Conservation (phyloP, 2,113 vertebrate species). For the Erinaceus europaeus region DNA sequence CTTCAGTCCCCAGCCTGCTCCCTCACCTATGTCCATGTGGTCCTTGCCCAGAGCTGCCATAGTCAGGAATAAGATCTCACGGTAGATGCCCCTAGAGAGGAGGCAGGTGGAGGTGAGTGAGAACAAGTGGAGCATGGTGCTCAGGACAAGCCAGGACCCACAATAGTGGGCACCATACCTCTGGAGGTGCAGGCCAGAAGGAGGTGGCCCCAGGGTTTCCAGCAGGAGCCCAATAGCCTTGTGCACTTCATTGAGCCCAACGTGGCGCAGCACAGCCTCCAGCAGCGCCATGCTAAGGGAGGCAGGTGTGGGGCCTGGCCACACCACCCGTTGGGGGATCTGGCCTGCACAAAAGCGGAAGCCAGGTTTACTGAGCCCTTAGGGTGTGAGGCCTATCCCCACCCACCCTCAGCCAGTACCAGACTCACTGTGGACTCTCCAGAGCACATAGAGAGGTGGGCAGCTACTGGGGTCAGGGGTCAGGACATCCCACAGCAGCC, state of each 20-base stretch:
- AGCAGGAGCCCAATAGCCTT: slow-evolving; percentile 90
- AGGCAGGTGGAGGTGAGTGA: neutral
- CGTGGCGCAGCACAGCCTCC: slow-evolving; percentile 89
- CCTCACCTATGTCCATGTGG: slow-evolving; percentile 85
- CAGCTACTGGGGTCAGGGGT: slow-evolving; percentile 87
- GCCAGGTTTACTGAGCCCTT: neutral
- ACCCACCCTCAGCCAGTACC: neutral
- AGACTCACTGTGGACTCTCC: slow-evolving; percentile 93
- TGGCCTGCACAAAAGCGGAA: slow-evolving; percentile 61
- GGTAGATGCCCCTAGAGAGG: slow-evolving; percentile 88
- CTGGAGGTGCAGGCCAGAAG: slow-evolving; percentile 68
- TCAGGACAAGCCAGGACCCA: accelerated
- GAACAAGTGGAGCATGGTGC: neutral
- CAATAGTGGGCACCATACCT: slow-evolving; percentile 54
- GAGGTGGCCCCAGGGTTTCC: slow-evolving; percentile 81
- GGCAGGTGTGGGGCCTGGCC: slow-evolving; percentile 84
- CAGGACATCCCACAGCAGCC: slow-evolving; percentile 92
- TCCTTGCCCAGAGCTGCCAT: slow-evolving; percentile 94
- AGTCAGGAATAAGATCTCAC: slow-evolving; percentile 92
- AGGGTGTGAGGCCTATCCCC: neutral
- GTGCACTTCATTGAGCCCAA: slow-evolving; percentile 93
- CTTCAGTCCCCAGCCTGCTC: neutral
- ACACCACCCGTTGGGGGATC: slow-evolving; percentile 79
- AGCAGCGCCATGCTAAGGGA: slow-evolving; percentile 89
- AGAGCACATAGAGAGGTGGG: slow-evolving; percentile 92